Evolutionary conservation across 2,888 invertebrate species (phyloP).

Genomic region (Drepanosiphum platanoidis): DNA sequence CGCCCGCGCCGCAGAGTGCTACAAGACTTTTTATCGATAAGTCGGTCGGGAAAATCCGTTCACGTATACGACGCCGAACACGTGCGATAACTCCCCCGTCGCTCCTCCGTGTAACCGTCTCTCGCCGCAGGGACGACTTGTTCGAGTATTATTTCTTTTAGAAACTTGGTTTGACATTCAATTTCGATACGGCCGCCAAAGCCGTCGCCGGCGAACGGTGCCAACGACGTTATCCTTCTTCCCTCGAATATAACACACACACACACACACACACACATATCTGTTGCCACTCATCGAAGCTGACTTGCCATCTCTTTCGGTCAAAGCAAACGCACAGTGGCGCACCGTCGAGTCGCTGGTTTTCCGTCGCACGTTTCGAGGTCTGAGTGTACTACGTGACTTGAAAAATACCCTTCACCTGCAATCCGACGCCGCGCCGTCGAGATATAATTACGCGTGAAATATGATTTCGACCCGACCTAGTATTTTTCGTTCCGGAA

Average conservation of each 20-base stretch:
- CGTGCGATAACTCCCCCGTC: neutral
- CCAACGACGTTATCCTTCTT: neutral
- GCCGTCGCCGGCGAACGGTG: neutral
- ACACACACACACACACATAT: conserved; percentile 19
- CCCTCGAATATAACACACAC: neutral
- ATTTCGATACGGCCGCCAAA: conserved; percentile 24
- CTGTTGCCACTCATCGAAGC: neutral
- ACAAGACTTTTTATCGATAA: neutral
- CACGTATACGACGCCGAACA: conserved; percentile 31
- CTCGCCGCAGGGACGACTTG: no score
- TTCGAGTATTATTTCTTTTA: conserved; percentile 43
- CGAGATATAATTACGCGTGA: neutral
- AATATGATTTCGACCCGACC: neutral
- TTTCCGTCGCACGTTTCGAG: conserved; percentile 15
- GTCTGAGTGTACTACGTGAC: conserved; percentile 30
- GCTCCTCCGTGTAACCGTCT: neutral
- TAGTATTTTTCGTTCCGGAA: neutral
- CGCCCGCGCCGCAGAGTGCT: no score
- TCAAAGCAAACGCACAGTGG: neutral
- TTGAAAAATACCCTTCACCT: neutral
- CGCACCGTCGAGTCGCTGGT: neutral
- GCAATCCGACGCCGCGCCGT: no score
- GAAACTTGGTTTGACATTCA: conserved; percentile 50
- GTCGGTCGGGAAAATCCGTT: conserved; percentile 27
- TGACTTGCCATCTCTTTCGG: neutral